These are phyloP conservation scores for Tipula confusa DNA, from an alignment of 2,888 invertebrate species.

Conservation along the genomic window DNA sequence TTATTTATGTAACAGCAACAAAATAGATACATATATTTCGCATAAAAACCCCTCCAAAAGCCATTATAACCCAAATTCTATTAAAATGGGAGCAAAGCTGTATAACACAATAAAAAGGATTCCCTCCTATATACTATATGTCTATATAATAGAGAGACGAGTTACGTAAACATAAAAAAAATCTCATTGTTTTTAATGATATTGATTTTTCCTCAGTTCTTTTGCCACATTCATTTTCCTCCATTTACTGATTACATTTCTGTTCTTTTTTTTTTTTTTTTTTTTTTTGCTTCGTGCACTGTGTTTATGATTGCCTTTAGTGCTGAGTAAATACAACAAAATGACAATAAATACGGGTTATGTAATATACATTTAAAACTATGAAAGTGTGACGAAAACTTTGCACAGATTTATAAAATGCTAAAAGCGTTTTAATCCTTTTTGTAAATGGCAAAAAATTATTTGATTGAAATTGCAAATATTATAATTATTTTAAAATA, in stretches of 20 bases:
- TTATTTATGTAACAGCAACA: neutral
- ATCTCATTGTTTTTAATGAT: slow-evolving; percentile 6
- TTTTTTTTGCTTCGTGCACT: neutral
- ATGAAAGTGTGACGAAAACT: slow-evolving; percentile 12
- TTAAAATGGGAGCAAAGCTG: neutral
- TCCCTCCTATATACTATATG: neutral
- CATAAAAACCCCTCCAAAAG: neutral
- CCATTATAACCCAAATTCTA: slow-evolving; percentile 12
- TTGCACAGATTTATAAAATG: neutral
- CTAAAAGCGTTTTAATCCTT: neutral
- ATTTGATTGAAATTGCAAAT: neutral
- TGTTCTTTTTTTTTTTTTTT: too few relatives aligned
- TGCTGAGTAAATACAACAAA: neutral
- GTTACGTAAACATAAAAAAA: slow-evolving; percentile 8
- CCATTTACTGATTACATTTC: neutral
- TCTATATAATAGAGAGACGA: slow-evolving; percentile 6
- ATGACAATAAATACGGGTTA: neutral
- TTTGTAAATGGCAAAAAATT: neutral
- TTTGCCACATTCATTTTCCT: neutral
- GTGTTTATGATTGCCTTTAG: neutral
- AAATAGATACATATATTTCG: neutral
- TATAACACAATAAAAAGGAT: neutral
- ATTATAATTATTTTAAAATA: neutral
- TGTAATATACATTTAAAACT: neutral
- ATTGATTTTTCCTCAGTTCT: neutral